Percentiles rank a stretch among this genome's conserved stretches.
Evolutionary conservation across 2,797 vertebrate species (phyloP).

Genomic region (Synaphobranchus kaupii): DNA sequence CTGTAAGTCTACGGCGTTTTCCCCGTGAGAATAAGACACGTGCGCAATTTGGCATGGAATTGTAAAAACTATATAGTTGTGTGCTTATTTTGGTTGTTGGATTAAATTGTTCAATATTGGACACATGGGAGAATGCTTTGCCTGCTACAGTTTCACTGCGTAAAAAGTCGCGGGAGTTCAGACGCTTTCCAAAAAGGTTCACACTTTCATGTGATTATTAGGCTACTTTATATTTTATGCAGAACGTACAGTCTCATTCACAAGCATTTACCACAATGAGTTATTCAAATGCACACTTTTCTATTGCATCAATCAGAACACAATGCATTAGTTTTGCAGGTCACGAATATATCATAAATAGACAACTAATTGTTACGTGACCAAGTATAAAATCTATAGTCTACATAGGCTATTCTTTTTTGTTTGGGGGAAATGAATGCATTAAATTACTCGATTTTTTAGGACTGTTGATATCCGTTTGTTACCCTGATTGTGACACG

Average conservation of each 20-base stretch:
- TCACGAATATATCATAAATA: background rate
- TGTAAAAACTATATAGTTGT: background rate
- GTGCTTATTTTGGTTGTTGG: conserved; percentile 20
- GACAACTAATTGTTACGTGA: background rate
- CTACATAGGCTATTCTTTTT: background rate
- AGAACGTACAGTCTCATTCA: background rate
- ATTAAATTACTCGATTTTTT: background rate
- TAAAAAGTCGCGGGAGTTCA: conserved; percentile 16
- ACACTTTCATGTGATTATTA: background rate
- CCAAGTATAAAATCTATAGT: background rate
- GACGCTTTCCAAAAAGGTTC: background rate
- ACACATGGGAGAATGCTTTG: conserved; percentile 14
- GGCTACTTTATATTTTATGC: background rate
- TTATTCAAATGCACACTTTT: background rate
- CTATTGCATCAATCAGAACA: background rate
- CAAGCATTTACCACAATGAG: background rate
- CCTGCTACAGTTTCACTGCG: background rate
- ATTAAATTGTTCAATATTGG: conserved; percentile 22
- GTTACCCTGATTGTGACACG: background rate
- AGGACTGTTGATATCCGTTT: background rate
- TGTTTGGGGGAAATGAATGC: background rate
- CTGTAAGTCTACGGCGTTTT: conserved; percentile 66
- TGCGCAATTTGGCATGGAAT: conserved; percentile 18
- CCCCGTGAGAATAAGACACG: conserved; percentile 34
- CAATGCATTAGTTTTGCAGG: background rate